Percentiles rank a stretch among this genome's conserved stretches.
These are phyloP conservation scores for Chionoecetes opilio DNA, from an alignment of 1,140 invertebrate species.

Conservation along the genomic window DNA sequence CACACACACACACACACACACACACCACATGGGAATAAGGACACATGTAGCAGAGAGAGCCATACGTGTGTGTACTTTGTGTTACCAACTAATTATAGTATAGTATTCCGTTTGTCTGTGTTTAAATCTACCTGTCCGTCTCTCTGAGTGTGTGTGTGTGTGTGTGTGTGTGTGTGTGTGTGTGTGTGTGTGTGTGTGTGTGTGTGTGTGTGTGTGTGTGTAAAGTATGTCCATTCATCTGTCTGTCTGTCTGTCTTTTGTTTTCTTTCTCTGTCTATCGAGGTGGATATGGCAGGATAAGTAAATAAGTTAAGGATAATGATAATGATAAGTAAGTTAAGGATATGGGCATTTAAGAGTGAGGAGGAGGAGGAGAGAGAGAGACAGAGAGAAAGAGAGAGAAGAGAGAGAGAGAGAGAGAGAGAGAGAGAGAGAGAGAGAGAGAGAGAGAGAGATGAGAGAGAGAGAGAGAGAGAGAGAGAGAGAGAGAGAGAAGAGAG, in stretches of 20 bases:
- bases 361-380: too few relatives aligned
- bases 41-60: neutral
- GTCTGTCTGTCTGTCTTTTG: slow-evolving; percentile 19
- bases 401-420: neutral
- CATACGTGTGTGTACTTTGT: neutral
- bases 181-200: neutral
- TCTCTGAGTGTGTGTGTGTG: neutral
- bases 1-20: neutral
- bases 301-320: neutral
- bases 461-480: neutral
- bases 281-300: neutral
- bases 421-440: slow-evolving; percentile 12
- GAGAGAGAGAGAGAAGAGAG: slow-evolving; percentile 22
- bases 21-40: too few relatives aligned
- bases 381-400: neutral
- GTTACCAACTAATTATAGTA: neutral
- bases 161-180: neutral
- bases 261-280: neutral
- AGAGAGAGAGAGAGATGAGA: slow-evolving; percentile 15
- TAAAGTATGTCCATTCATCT: neutral
- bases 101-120: neutral
- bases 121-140: neutral
- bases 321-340: neutral
- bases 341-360: neutral
- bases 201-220: too few relatives aligned